phyloP scores from a whole-genome alignment of 2,797 vertebrate genomes.

The Enteromius mattozi region DNA sequence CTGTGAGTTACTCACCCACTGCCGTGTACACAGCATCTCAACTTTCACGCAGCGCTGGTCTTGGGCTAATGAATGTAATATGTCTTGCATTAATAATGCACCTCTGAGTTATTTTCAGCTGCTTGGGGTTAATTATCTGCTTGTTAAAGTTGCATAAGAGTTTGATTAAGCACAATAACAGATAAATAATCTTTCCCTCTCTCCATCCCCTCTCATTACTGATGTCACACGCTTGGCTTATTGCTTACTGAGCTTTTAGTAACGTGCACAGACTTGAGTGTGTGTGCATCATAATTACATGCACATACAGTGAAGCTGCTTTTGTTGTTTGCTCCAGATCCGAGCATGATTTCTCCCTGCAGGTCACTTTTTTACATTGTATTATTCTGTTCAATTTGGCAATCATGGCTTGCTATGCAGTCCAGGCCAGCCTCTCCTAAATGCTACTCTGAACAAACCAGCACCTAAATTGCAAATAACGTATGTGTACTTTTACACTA shows the following conservation, averaged over 20 bases:
- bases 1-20: neutral
- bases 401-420: neutral
- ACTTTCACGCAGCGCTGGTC: constrained; percentile 23
- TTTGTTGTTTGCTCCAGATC: neutral
- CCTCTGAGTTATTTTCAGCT: constrained; percentile 57
- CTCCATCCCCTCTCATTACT: constrained; percentile 50
- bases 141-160: constrained; percentile 67
- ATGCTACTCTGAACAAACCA: constrained; percentile 5
- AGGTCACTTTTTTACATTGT: neutral
- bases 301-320: neutral
- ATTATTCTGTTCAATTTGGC: neutral
- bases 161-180: constrained; percentile 58
- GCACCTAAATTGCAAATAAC: neutral
- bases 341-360: neutral
- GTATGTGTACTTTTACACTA: neutral
- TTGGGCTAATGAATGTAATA: constrained; percentile 60
- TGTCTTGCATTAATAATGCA: constrained; percentile 64
- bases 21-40: neutral
- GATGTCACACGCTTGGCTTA: constrained; percentile 35
- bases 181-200: constrained; percentile 57
- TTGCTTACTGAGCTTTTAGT: neutral
- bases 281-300: constrained; percentile 7
- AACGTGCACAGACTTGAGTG: neutral
- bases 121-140: constrained; percentile 64
- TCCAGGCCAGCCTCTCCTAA: neutral